Base-by-base conservation (phyloP, 1,140 invertebrate genomes). In the Lycorma delicatula region DNA sequence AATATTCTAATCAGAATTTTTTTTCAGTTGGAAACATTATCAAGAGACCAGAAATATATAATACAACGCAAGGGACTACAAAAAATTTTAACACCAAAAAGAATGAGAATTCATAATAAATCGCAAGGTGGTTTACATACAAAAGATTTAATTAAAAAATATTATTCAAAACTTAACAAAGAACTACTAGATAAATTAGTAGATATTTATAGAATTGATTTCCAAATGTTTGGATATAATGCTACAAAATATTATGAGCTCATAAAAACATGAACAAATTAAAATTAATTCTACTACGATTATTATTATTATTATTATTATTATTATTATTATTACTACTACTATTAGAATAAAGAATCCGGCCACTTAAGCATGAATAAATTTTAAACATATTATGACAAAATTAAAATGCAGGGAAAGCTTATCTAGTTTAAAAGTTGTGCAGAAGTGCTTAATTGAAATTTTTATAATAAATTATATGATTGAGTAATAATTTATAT, bases 181-280 rank as follows among this genome's bases (percentile, higher is more conserved):
- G 76, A 77, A n/a, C 83, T 89, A 70, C 82, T 91, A 50, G 74
- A 83, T 54, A 80, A 83, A 65, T 76, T 92, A 3, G 89, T 89
- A 69, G 78, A 86, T 57, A 83, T 90, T 68, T 92, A 89, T 68
- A 83, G 78, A 83, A 87, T 88, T 64, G 89, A 93, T 72, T 92
- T 91, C 71, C 80, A 87, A 68, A 74, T 91, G 28, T 92, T 91
- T 72, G 85, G 85, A 66, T 93, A 91, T 65, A 84, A 59, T 34
- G 27, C 56, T 7, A 28, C 54, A 20, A 58, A 62, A 29, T 62
- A 62, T 54, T 62, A 59, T 48, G 54, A 44, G n/a, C 54, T 56
- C 28, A 28, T 54, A 27, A 54, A 54, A 41, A n/a, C n/a, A n/a
- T n/a, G n/a, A n/a, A n/a, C n/a, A n/a, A n/a, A n/a, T n/a, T n/a